phyloP scores from a whole-genome alignment of 2,113 vertebrate genomes.

The Oreochromis niloticus region DNA sequence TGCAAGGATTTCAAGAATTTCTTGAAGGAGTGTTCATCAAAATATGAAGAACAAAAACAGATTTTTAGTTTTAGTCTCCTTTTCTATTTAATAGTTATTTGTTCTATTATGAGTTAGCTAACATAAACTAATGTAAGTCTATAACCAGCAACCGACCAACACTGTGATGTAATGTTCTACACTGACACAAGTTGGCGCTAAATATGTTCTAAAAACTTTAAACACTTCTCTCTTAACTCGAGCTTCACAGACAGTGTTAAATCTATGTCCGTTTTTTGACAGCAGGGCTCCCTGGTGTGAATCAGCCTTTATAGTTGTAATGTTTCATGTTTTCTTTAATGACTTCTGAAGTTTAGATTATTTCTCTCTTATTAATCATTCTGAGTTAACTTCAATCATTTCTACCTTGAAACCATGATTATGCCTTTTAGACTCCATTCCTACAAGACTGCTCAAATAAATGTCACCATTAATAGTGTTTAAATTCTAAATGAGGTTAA shows the following conservation, averaged over 20 bases:
- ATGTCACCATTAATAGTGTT: not conserved
- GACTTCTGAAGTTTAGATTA: not conserved
- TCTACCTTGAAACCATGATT: not conserved
- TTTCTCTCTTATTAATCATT: not conserved
- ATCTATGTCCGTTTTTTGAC: not conserved
- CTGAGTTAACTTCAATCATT: not conserved
- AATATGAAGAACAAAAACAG: not conserved
- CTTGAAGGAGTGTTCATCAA: not conserved
- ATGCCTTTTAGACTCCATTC: not conserved
- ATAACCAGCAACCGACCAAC: not conserved
- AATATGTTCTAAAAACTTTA: no score
- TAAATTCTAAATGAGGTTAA: not conserved
- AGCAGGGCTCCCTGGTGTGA: not conserved
- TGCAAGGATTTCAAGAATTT: not conserved
- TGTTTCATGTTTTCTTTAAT: not conserved
- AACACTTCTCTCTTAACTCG: not conserved
- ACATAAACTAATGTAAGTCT: not conserved
- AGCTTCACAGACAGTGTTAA: not conserved
- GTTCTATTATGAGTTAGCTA: not conserved
- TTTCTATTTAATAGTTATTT: not conserved
- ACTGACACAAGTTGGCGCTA: not conserved
- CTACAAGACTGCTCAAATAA: not conserved
- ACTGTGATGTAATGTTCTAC: rapidly evolving
- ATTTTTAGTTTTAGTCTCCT: not conserved
- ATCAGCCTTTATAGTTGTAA: not conserved